Percentiles rank a stretch among this genome's conserved stretches.
Evolutionary conservation across 2,797 vertebrate species (phyloP).

Genomic region (Heterohyrax brucei): DNA sequence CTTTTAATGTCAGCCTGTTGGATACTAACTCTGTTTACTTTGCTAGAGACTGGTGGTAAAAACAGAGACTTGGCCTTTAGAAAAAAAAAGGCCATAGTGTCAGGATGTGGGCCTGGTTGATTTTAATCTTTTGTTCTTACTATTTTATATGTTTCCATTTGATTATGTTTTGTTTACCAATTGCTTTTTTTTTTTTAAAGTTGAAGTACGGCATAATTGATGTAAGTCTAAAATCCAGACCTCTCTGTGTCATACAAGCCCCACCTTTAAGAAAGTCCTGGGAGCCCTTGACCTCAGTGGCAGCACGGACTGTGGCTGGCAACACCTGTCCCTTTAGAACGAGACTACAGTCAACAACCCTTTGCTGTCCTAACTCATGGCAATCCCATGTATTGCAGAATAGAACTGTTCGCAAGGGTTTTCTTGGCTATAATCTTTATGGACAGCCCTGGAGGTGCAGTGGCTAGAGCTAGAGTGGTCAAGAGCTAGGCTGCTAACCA

Average conservation of each 20-base stretch:
- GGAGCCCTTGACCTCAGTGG: neutral
- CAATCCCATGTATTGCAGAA: neutral
- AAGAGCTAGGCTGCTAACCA: no score
- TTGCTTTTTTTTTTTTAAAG: neutral
- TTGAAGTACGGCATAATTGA: neutral
- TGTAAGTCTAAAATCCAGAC: neutral
- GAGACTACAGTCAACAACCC: neutral
- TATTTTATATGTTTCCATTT: neutral
- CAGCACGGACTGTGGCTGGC: neutral
- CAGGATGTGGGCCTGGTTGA: neutral
- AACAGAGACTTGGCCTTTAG: neutral
- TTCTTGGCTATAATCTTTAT: neutral
- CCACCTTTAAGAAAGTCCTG: neutral
- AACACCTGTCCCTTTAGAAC: neutral
- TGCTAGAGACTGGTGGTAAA: neutral
- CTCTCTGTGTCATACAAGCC: neutral
- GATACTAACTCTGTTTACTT: conserved; percentile 47
- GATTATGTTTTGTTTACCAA: neutral
- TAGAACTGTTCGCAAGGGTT: neutral
- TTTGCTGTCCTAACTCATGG: neutral
- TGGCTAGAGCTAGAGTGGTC: no score
- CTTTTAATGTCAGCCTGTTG: neutral
- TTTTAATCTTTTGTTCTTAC: neutral
- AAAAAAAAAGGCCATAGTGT: neutral
- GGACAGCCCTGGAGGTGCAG: no score